Evolutionary conservation across 2,797 vertebrate species (phyloP), one percentile per base, ranked within the genome.

Genomic region (Philypnodon macrostomus): DNA sequence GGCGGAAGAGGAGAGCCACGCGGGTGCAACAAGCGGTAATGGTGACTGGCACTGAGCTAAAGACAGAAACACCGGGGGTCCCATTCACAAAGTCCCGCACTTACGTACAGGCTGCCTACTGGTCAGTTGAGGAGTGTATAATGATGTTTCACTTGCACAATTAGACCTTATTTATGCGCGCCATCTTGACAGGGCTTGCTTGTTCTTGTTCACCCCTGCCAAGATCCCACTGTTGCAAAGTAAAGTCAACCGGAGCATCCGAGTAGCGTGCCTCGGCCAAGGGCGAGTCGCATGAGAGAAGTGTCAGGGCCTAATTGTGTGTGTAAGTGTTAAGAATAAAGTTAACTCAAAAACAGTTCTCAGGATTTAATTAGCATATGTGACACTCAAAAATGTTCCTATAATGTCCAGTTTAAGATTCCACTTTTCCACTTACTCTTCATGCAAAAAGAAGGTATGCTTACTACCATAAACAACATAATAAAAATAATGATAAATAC

Each of bases 1-100:
- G 75, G 77, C 75, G 61, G 69, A 83, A n/a, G 60, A 72, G 69
- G 39, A 70, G 77, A 71, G 66, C 66, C 56, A 74, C 50, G 62
- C 67, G 56, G 61, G 69, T 62, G 66, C 67, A 79, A 62, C 65
- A 64, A 69, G 58, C 75, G 70, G 73, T 81, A 76, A 73, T 79
- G 70, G 69, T 77, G 76, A 80, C 63, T 77, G 77, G 70, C 85
- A 80, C 55, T 65, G 68, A 68, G 73, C 73, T 70, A 60, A 64
- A 73, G 67, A 68, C 56, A 58, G 61, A n/a, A n/a, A 54, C 65
- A 66, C 47, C 38, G 58, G 71, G n/a, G 75, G 61, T 75, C 79
- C 79, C 60, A 47, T 58, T 69, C 63, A 46, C 41, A 29, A 35
- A 27, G 44, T 57, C 52, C 42, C 35, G 47, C 62, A 54, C 51